Evolutionary conservation across 2,113 vertebrate genomes (phyloP).

Genomic region (Hoplias malabaricus): DNA sequence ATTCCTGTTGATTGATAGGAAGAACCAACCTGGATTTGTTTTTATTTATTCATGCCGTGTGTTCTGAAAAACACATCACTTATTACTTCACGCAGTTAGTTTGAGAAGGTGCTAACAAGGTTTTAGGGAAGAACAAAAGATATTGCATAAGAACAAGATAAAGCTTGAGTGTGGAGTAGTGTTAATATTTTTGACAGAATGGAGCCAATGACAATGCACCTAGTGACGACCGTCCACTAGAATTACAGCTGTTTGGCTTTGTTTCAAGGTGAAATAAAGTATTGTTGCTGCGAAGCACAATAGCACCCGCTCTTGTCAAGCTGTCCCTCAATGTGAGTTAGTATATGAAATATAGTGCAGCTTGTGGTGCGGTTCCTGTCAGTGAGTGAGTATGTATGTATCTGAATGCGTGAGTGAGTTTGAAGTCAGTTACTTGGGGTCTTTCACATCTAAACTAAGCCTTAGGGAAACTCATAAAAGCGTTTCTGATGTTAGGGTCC

Average conservation of each 20-base stretch:
- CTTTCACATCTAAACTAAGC: too few species aligned
- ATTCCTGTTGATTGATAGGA: neutral
- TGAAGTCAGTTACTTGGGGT: too few species aligned
- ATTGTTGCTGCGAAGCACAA: too few species aligned
- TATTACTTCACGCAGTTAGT: neutral
- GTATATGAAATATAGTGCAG: too few species aligned
- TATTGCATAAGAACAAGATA: neutral
- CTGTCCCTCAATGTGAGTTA: too few species aligned
- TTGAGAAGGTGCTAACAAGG: neutral
- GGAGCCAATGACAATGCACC: neutral
- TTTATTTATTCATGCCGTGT: neutral
- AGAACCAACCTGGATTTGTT: neutral
- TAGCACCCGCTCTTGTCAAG: too few species aligned
- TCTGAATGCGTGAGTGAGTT: too few species aligned
- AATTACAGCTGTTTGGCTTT: too few species aligned
- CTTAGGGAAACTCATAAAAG: neutral
- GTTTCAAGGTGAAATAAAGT: too few species aligned
- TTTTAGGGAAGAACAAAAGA: neutral
- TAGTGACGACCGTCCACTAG: neutral
- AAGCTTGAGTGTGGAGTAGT: neutral
- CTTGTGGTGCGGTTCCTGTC: too few species aligned
- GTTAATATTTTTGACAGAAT: neutral
- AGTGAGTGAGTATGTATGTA: too few species aligned
- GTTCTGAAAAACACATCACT: neutral
- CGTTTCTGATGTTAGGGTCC: neutral